These are phyloP conservation scores for Petaurus breviceps DNA, from an alignment of 2,113 vertebrate species.

Conservation along the genomic window DNA sequence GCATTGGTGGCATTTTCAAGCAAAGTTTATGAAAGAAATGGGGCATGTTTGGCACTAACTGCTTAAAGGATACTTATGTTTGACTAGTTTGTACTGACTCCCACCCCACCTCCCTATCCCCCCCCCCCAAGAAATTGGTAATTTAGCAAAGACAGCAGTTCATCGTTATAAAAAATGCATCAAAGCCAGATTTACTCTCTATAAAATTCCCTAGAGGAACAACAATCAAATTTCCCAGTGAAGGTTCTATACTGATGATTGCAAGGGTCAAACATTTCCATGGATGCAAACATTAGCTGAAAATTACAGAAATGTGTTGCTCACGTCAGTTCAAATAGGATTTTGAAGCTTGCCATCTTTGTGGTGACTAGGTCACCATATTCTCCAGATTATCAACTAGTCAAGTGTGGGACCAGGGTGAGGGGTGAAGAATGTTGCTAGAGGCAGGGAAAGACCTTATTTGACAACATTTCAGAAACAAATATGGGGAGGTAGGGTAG, in stretches of 20 bases:
- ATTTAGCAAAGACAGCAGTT: constrained; percentile 13
- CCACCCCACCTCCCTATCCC: not conserved
- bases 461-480: not conserved
- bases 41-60: constrained; percentile 20
- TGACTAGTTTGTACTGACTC: constrained; percentile 17
- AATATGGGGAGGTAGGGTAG: too few relatives aligned
- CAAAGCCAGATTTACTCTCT: constrained; percentile 18
- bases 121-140: not conserved
- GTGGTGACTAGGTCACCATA: not conserved
- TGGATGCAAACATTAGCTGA: not conserved
- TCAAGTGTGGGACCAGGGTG: not conserved
- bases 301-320: not conserved
- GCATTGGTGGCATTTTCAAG: constrained; percentile 37
- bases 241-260: not conserved
- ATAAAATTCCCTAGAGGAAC: not conserved
- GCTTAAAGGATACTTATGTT: constrained; percentile 19
- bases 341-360: not conserved
- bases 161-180: constrained; percentile 15
- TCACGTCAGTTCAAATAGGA: not conserved
- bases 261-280: not conserved
- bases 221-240: constrained; percentile 18
- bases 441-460: not conserved
- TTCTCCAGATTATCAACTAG: not conserved
- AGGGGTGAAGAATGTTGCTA: constrained; percentile 4
- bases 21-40: constrained; percentile 42